Percentiles rank a stretch among this genome's conserved stretches.
Evolutionary conservation across 1,140 invertebrate species (phyloP).

Genomic region (Zaprionus inermis): DNA sequence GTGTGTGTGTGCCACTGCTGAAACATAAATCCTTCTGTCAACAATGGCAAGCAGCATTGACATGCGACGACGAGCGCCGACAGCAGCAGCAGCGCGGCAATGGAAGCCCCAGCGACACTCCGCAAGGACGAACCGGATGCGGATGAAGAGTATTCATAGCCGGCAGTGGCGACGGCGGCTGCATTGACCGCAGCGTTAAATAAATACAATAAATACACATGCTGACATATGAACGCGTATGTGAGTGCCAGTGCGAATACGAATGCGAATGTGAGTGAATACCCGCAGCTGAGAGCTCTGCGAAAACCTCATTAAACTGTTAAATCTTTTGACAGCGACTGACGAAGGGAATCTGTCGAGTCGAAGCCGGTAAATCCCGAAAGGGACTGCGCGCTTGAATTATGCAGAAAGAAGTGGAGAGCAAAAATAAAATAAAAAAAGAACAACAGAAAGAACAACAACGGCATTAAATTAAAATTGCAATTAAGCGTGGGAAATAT

Average conservation of each 20-base stretch:
- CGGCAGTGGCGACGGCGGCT: slow-evolving; percentile 36
- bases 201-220: slow-evolving; percentile 79
- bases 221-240: slow-evolving; percentile 50
- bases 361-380: slow-evolving; percentile 4
- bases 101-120: neutral
- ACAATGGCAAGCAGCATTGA: slow-evolving; percentile 80
- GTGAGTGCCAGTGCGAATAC: slow-evolving; percentile 16
- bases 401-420: slow-evolving; percentile 23
- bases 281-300: slow-evolving; percentile 61
- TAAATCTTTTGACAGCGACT: slow-evolving; percentile 73
- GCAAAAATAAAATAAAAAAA: too few species aligned
- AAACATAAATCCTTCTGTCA: slow-evolving; percentile 81
- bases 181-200: slow-evolving; percentile 54
- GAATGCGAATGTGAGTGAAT: slow-evolving; percentile 9
- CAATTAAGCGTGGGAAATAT: slow-evolving; percentile 60
- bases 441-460: slow-evolving; percentile 12
- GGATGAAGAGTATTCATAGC: slow-evolving; percentile 17
- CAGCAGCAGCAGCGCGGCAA: slow-evolving; percentile 30
- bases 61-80: slow-evolving; percentile 60
- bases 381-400: slow-evolving; percentile 5
- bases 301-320: slow-evolving; percentile 80
- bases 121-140: slow-evolving; percentile 3
- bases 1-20: slow-evolving; percentile 61
- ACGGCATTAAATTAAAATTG: slow-evolving; percentile 59
- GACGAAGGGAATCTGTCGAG: slow-evolving; percentile 22